These are phyloP conservation scores for Petrocephalus microphthalmus DNA, from an alignment of 2,113 vertebrate species.

Conservation along the genomic window DNA sequence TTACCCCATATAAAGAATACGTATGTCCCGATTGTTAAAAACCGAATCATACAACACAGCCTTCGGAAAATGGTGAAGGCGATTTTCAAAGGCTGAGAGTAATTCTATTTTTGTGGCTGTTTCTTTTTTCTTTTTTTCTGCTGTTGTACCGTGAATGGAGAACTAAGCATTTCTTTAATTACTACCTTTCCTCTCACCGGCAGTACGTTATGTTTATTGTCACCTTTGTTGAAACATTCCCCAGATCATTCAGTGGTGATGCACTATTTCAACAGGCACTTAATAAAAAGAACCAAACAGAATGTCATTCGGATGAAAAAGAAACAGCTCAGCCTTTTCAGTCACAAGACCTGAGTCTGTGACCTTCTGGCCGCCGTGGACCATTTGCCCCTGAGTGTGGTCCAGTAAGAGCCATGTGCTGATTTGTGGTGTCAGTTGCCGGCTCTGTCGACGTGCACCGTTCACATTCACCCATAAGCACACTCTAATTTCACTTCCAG, in stretches of 20 bases:
- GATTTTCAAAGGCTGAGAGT: conserved; percentile 30
- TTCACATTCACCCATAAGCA: conserved; percentile 34
- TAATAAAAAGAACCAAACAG: background rate
- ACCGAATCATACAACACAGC: conserved; percentile 29
- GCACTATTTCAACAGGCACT: background rate
- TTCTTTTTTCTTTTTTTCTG: background rate
- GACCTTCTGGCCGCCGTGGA: background rate
- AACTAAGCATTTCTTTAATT: conserved; percentile 21
- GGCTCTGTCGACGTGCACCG: conserved; percentile 18
- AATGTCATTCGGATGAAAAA: background rate
- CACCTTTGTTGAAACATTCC: background rate
- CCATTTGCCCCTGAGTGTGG: background rate
- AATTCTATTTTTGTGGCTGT: conserved; percentile 6
- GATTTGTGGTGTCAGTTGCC: background rate
- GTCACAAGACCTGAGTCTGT: background rate
- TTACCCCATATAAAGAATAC: background rate
- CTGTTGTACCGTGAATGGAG: conserved; percentile 13
- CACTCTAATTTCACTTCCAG: conserved; percentile 54
- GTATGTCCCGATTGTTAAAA: conserved; percentile 30
- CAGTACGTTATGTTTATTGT: background rate
- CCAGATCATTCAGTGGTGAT: background rate
- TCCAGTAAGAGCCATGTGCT: background rate
- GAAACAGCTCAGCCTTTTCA: background rate
- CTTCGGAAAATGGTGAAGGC: conserved; percentile 37
- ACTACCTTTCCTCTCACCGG: background rate